Evolutionary conservation across 2,888 invertebrate species (phyloP).

Genomic region (Phortica magna): DNA sequence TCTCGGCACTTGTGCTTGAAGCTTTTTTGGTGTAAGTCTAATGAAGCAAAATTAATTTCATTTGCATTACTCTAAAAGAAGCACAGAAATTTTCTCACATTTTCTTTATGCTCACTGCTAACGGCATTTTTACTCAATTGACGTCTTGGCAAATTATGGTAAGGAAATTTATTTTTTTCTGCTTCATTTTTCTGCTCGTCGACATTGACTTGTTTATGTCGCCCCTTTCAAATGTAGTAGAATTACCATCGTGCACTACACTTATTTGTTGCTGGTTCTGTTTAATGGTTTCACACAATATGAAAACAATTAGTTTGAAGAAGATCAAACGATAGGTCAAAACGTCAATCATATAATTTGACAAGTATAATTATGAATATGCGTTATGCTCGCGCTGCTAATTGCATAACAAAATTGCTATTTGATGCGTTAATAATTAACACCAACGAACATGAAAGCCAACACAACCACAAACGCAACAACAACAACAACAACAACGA

Average conservation of each 20-base stretch:
- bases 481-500: neutral
- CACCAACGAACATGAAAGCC: neutral
- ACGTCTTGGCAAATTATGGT: neutral
- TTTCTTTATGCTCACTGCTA: neutral
- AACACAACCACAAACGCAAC: neutral
- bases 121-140: neutral
- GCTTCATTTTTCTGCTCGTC: neutral
- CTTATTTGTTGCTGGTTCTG: neutral
- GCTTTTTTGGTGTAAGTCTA: constrained; percentile 36
- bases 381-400: neutral
- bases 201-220: no score
- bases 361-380: neutral
- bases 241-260: neutral
- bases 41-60: constrained; percentile 50
- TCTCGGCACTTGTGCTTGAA: neutral
- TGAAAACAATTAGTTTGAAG: neutral
- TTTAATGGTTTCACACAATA: constrained; percentile 27
- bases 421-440: constrained; percentile 23
- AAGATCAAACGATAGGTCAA: neutral
- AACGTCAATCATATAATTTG: neutral
- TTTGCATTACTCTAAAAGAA: constrained; percentile 38
- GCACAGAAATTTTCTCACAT: constrained; percentile 2
- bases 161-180: neutral
- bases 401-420: constrained; percentile 4
- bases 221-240: neutral